These are phyloP conservation scores for Sanderia malayensis DNA, from an alignment of 30 jellyfish, hydroid and myxozoan species.

Conservation along the genomic window DNA sequence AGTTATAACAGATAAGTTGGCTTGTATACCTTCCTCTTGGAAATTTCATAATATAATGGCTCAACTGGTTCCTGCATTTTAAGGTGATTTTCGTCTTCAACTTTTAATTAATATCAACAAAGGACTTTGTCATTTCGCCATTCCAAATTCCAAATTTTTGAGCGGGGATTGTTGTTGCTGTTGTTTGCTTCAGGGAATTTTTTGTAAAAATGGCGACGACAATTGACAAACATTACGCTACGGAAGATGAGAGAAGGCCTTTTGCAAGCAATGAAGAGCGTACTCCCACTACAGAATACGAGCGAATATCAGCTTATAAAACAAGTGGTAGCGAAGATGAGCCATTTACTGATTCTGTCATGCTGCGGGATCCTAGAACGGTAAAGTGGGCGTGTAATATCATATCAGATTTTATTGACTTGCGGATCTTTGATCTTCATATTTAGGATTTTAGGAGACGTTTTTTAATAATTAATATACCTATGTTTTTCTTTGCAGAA, in stretches of 20 bases:
- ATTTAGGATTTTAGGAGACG: too few species aligned
- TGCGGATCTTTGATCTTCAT: too few species aligned
- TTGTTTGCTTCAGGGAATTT: not conserved
- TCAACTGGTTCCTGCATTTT: conserved; percentile 39
- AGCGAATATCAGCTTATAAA: conserved; percentile 34
- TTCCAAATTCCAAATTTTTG: too few species aligned
- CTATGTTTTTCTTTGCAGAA: conserved; percentile 30
- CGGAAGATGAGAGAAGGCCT: conserved; percentile 60
- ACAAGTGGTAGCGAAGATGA: conserved; percentile 47
- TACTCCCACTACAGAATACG: conserved; percentile 29
- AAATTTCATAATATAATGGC: conserved; percentile 45
- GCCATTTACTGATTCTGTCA: conserved; percentile 55
- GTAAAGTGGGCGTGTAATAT: too few species aligned
- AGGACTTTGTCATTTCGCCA: too few species aligned
- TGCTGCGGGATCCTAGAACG: conserved; percentile 63
- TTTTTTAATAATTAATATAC: too few species aligned
- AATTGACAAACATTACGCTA: conserved; percentile 54
- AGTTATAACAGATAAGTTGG: not conserved
- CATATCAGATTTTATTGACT: too few species aligned
- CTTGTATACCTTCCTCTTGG: conserved; percentile 42
- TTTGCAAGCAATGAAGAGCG: conserved; percentile 45
- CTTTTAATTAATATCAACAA: too few species aligned
- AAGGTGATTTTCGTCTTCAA: too few species aligned
- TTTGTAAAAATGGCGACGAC: conserved; percentile 58
- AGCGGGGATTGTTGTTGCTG: too few species aligned